Evolutionary conservation across 2,888 invertebrate genomes (phyloP).

Genomic region (Dicyrtoma fusca): DNA sequence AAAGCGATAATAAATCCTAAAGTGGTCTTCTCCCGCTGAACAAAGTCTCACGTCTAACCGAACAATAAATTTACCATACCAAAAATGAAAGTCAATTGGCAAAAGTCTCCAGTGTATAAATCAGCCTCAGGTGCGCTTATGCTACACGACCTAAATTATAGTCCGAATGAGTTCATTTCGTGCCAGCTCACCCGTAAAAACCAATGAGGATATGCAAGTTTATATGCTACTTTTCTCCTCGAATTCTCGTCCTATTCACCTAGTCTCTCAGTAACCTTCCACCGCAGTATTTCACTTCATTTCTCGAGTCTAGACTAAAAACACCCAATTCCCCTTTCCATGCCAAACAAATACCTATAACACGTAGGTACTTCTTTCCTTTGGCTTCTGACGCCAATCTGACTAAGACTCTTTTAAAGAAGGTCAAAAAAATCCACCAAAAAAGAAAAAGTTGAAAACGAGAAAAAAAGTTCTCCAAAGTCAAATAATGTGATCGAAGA

Average conservation of each 20-base stretch:
- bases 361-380: too few relatives aligned
- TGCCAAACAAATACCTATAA: too few relatives aligned
- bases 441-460: too few relatives aligned
- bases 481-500: too few relatives aligned
- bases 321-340: too few relatives aligned
- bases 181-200: constrained; percentile 33
- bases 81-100: constrained; percentile 5
- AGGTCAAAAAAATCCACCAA: too few relatives aligned
- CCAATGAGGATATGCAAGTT: constrained; percentile 7
- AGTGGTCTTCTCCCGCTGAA: neutral
- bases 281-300: neutral
- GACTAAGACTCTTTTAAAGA: too few relatives aligned
- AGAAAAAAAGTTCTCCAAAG: too few relatives aligned
- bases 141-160: constrained; percentile 23
- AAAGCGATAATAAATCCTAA: too few relatives aligned
- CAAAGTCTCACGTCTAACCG: neutral
- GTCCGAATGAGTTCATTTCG: constrained; percentile 39
- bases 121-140: constrained; percentile 15
- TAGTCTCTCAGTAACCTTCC: constrained; percentile 1
- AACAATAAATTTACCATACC: constrained; percentile 8
- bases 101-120: constrained; percentile 15
- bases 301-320: too few relatives aligned
- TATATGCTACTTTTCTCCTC: too few relatives aligned
- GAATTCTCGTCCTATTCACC: constrained; percentile 10
- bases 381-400: too few relatives aligned